Conservation (phyloP, 2,113 vertebrate species). For the Lucifuga dentata region DNA sequence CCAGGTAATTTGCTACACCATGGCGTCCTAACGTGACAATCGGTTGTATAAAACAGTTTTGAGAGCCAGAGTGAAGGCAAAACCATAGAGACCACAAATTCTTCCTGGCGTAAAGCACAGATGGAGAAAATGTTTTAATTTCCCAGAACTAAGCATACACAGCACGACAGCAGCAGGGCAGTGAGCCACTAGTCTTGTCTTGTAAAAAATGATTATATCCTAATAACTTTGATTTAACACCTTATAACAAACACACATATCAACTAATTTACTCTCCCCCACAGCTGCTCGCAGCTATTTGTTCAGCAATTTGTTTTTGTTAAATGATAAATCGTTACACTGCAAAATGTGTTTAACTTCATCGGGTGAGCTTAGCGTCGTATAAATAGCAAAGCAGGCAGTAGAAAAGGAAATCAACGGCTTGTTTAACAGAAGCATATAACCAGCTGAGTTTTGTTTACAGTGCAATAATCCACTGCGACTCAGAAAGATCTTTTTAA, state of each 20-base stretch:
- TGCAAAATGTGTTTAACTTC: conserved; percentile 43
- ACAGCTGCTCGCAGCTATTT: conserved; percentile 53
- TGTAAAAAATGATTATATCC: conserved; percentile 70
- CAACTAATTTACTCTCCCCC: conserved; percentile 38
- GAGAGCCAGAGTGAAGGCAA: conserved; percentile 26
- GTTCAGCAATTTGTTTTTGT: conserved; percentile 67
- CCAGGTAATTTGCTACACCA: conserved; percentile 9
- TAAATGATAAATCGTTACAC: conserved; percentile 54
- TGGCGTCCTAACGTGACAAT: conserved; percentile 28
- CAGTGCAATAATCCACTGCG: too few species aligned
- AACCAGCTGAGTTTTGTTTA: conserved; percentile 30
- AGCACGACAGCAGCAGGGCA: conserved; percentile 21
- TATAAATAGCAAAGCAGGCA: conserved; percentile 13
- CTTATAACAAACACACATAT: conserved; percentile 75
- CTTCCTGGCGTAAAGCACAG: conserved; percentile 16
- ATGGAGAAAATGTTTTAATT: conserved; percentile 60
- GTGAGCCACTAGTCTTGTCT: conserved; percentile 32
- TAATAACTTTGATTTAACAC: conserved; percentile 74
- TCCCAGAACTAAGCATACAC: conserved; percentile 33
- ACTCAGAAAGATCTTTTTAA: too few species aligned
- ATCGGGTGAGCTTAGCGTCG: conserved; percentile 21
- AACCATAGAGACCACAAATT: conserved; percentile 44
- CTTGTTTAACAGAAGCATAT: too few species aligned
- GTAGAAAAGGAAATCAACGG: conserved; percentile 11
- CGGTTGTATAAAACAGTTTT: conserved; percentile 25